Evolutionary conservation across 2,113 vertebrate genomes (phyloP).

Genomic region (Zosterops pallidus): DNA sequence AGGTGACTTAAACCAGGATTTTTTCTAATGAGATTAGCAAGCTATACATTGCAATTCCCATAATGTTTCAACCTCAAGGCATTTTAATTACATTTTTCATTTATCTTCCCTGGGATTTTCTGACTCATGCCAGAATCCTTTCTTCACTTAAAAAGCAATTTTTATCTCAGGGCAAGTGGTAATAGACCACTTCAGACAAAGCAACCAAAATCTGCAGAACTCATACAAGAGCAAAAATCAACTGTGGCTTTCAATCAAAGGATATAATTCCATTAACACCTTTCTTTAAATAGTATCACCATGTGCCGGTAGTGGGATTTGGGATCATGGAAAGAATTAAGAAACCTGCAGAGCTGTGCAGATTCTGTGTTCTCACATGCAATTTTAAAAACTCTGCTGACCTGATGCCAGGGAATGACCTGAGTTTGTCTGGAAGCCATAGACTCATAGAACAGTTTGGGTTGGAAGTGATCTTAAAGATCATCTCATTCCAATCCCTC

Average conservation of each 20-base stretch:
- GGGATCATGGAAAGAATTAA: not conserved
- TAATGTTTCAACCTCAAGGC: not conserved
- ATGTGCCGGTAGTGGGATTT: not conserved
- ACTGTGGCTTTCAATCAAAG: not conserved
- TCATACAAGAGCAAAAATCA: not conserved
- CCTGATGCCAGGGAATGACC: not conserved
- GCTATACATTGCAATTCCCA: not conserved
- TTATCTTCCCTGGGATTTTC: conserved; percentile 16
- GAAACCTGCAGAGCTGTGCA: not conserved
- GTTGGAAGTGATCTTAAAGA: not conserved
- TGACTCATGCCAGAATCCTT: conserved; percentile 18
- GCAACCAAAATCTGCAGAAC: not conserved
- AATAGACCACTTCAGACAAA: conserved; percentile 13
- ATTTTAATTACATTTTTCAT: conserved; percentile 37
- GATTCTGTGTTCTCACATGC: not conserved
- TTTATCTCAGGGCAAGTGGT: conserved; percentile 5
- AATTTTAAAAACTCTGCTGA: not conserved
- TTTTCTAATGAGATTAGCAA: conserved; percentile 33
- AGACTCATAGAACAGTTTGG: not conserved
- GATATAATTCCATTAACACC: not conserved
- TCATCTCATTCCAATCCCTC: not conserved
- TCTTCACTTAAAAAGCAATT: conserved; percentile 1
- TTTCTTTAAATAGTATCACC: not conserved
- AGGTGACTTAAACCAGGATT: not conserved
- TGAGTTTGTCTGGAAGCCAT: not conserved